phyloP scores from a whole-genome alignment of 2,113 vertebrate species.

The Protobothrops mucrosquamatus region DNA sequence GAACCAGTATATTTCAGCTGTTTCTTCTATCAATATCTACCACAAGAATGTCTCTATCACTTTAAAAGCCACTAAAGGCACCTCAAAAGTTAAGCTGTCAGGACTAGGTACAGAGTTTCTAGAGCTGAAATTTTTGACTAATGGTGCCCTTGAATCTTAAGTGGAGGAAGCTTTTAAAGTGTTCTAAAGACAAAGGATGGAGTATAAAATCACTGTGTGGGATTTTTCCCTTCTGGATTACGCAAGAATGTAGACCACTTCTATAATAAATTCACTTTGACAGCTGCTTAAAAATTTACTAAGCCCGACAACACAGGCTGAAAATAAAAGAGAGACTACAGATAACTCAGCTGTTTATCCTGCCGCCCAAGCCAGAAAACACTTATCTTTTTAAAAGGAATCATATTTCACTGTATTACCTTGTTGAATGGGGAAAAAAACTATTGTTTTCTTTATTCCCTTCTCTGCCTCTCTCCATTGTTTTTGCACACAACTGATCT shows the following conservation, averaged over 20 bases:
- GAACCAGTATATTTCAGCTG: neutral
- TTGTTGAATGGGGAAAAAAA: conserved; percentile 6
- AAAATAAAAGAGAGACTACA: conserved; percentile 61
- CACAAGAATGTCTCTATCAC: neutral
- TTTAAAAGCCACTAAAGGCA: conserved; percentile 18
- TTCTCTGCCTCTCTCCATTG: conserved; percentile 7
- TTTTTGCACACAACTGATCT: neutral
- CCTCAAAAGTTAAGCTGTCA: neutral
- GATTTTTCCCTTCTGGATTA: conserved; percentile 66
- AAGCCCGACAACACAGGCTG: conserved; percentile 60
- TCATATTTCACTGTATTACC: neutral
- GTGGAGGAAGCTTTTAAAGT: conserved; percentile 58
- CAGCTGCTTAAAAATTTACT: conserved; percentile 74
- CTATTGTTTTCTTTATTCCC: neutral
- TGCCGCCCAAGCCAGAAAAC: conserved; percentile 25
- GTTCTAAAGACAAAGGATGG: conserved; percentile 55
- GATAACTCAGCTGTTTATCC: conserved; percentile 39
- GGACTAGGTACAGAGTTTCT: neutral
- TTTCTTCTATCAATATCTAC: neutral
- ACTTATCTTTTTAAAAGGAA: conserved; percentile 37
- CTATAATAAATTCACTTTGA: conserved; percentile 73
- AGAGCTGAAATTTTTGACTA: conserved; percentile 44
- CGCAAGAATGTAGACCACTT: conserved; percentile 55
- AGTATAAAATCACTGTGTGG: conserved; percentile 57
- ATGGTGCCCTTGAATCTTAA: conserved; percentile 56